Conservation (phyloP, 2,888 invertebrate genomes). For the Zaprionus obscuricornis region DNA sequence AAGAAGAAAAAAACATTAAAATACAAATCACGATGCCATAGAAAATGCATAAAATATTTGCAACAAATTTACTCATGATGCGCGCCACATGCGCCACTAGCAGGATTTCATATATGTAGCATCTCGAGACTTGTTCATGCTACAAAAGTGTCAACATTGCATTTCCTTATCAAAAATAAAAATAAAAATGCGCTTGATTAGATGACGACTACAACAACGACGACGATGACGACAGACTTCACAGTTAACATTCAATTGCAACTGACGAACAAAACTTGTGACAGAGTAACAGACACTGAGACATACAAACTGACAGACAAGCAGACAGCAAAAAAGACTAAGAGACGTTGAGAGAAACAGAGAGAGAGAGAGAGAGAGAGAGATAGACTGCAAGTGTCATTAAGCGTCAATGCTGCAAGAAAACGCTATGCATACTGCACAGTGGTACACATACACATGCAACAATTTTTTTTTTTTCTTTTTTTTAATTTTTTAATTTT, state of each 20-base stretch:
- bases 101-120: constrained; percentile 7
- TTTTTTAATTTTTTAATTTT: no score
- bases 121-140: constrained; percentile 8
- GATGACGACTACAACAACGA: constrained; percentile 28
- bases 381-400: constrained; percentile 44
- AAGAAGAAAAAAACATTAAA: constrained; percentile 47
- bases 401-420: constrained; percentile 67
- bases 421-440: constrained; percentile 48
- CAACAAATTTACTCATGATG: constrained; percentile 19
- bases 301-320: constrained; percentile 20
- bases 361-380: constrained; percentile 7
- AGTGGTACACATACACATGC: constrained; percentile 32
- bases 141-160: constrained; percentile 46
- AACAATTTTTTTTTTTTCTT: no score
- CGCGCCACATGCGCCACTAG: background rate
- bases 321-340: background rate
- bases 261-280: constrained; percentile 4
- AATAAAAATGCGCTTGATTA: constrained; percentile 69
- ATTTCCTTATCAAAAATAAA: constrained; percentile 67
- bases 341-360: constrained; percentile 8
- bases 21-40: constrained; percentile 41
- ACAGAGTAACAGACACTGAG: background rate
- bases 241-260: constrained; percentile 55
- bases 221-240: constrained; percentile 44
- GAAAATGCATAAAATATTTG: constrained; percentile 55